A percentile compares a stretch with the other conserved stretches of the same genome.
phyloP scores from a whole-genome alignment of 2,797 vertebrate genomes.

The Lutra lutra region DNA sequence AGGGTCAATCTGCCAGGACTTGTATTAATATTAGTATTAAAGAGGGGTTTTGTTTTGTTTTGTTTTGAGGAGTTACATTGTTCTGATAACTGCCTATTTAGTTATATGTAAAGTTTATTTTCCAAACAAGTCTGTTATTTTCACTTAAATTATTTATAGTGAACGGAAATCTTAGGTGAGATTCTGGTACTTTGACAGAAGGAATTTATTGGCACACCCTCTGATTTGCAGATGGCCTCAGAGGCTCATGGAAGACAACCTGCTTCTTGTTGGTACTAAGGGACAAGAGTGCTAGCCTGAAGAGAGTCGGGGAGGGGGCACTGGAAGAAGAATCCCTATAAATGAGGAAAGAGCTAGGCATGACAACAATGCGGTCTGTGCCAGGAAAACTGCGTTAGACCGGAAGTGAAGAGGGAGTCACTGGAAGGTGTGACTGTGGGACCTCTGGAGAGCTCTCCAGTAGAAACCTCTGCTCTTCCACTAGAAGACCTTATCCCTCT shows the following conservation, averaged over 20 bases:
- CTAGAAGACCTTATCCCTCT: too few relatives aligned
- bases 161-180: not conserved
- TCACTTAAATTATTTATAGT: not conserved
- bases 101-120: not conserved
- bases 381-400: not conserved
- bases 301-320: rapidly evolving
- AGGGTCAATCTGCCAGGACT: not conserved
- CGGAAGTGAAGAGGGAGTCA: rapidly evolving
- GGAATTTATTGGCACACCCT: not conserved
- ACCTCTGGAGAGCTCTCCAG: not conserved
- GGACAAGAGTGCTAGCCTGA: not conserved
- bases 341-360: not conserved
- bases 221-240: not conserved
- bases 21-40: not conserved
- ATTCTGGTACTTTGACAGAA: not conserved
- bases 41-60: rapidly evolving
- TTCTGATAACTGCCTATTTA: not conserved
- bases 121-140: not conserved
- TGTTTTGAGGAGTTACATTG: not conserved
- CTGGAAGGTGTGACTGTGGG: not conserved
- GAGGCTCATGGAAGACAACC: not conserved
- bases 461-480: not conserved
- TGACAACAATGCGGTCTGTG: not conserved
- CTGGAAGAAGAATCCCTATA: not conserved
- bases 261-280: not conserved